Base-by-base conservation (phyloP, 1,140 invertebrate species). In the Lepidotrigona ventralis region DNA sequence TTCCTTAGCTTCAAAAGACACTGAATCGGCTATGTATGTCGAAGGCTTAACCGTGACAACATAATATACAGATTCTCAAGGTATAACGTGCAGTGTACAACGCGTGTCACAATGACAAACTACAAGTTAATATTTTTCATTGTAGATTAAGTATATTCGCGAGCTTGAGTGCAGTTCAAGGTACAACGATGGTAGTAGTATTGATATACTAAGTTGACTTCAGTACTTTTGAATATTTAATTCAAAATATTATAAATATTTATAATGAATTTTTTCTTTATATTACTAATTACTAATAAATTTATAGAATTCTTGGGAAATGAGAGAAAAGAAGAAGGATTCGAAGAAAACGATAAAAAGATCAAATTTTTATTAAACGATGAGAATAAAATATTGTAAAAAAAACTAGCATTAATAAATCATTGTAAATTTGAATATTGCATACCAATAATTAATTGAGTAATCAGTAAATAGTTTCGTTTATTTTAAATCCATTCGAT, bases 81-180 rank as follows among this genome's bases (percentile, higher is more conserved):
- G n/a, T 70, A 53, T 3, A 60, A 78, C 70, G 33, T 56, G 63
- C 66, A 53, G 17, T 14, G 21, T 77, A 70, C 33, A 68, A 76
- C 39, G 21, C 51, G 74, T 63, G 39, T n/a, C 21, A 60, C 74
- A 51, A 83, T 70, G 74, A 83, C 29, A 78, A 83, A 70, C 66
- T 23, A n/a, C 54, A 78, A 75, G 81, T 83, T 83, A 23, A 78
- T 83, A 70, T 78, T 63, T 82, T 69, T 78, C 26, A 29, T 46
- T 39, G 21, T n/a, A 23, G 46, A 78, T 71, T 53, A 17, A 83
- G 6, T 60, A 83, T 21, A 70, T 83, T 78, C 46, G 17, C 23
- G 66, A 75, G 70, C 75, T 78, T 78, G 75, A 46, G 75, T 83
- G 56, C 29, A 70, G 51, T 53, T 11, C 29, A 64, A 74, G 51